These are phyloP conservation scores for Acromyrmex heyeri DNA, from an alignment of 1,140 invertebrate genomes.

Conservation along the genomic window DNA sequence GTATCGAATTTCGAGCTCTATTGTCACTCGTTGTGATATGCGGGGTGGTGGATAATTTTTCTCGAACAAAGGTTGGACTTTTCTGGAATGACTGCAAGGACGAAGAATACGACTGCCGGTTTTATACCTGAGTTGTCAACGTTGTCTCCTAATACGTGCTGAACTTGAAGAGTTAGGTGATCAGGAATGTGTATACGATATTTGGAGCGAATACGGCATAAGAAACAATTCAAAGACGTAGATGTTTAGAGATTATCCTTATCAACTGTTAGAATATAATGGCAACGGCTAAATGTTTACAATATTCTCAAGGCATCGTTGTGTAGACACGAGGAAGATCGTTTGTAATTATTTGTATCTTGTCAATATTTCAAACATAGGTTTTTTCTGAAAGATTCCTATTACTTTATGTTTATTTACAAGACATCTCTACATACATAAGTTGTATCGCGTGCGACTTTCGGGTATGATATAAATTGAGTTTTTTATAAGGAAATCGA, in stretches of 20 bases:
- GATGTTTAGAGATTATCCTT: no score
- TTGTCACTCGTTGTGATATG: conserved; percentile 4
- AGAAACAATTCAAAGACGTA: background rate
- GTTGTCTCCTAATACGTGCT: background rate
- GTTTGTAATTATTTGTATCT: no score
- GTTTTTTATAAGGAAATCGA: background rate
- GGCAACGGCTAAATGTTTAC: background rate
- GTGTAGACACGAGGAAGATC: background rate
- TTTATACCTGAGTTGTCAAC: background rate
- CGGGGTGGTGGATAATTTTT: conserved; percentile 4
- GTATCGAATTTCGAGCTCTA: conserved; percentile 51
- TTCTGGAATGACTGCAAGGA: background rate
- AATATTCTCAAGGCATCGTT: background rate
- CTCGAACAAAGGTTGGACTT: background rate
- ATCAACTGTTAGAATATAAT: no score
- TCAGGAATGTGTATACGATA: background rate
- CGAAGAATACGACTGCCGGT: conserved; percentile 13
- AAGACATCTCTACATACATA: background rate
- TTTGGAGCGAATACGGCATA: no score
- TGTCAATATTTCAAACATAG: background rate
- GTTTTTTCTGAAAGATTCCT: background rate
- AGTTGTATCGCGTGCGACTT: background rate
- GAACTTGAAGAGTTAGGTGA: no score
- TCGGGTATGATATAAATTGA: background rate
- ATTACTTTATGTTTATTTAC: background rate